Evolutionary conservation across 2,113 vertebrate species (phyloP).

Genomic region (Ameiurus melas): DNA sequence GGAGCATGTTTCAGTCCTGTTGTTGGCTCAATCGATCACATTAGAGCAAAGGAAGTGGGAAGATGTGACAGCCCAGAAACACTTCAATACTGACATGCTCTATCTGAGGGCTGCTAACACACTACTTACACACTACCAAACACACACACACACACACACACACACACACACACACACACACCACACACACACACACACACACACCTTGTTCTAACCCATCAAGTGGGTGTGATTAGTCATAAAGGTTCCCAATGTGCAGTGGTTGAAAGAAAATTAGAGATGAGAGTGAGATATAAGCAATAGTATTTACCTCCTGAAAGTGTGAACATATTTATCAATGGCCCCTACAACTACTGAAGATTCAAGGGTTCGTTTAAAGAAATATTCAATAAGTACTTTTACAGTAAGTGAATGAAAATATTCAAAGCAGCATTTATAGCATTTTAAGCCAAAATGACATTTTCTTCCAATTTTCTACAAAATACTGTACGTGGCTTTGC

Average conservation of each 20-base stretch:
- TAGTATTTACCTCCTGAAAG: constrained; percentile 81
- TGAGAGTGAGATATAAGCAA: constrained; percentile 73
- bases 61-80: constrained; percentile 69
- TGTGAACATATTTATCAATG: constrained; percentile 83
- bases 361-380: constrained; percentile 70
- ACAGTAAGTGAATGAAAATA: constrained; percentile 64
- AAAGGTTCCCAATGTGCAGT: constrained; percentile 71
- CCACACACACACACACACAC: constrained; percentile 32
- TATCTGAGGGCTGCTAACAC: constrained; percentile 62
- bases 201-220: constrained; percentile 58
- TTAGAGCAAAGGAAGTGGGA: constrained; percentile 67
- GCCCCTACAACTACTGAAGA: constrained; percentile 67
- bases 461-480: constrained; percentile 12
- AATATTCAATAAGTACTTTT: constrained; percentile 67
- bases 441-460: constrained; percentile 52
- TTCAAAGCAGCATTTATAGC: constrained; percentile 59
- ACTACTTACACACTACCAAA: constrained; percentile 54
- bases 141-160: constrained; percentile 28
- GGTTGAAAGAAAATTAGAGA: constrained; percentile 75
- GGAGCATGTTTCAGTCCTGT: constrained; percentile 61
- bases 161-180: constrained; percentile 22
- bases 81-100: constrained; percentile 70
- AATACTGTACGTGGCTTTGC: constrained; percentile 26
- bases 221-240: constrained; percentile 79
- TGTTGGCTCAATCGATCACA: constrained; percentile 64